Base-by-base conservation (phyloP, 2,797 vertebrate genomes). In the Enteromius viviparus region DNA sequence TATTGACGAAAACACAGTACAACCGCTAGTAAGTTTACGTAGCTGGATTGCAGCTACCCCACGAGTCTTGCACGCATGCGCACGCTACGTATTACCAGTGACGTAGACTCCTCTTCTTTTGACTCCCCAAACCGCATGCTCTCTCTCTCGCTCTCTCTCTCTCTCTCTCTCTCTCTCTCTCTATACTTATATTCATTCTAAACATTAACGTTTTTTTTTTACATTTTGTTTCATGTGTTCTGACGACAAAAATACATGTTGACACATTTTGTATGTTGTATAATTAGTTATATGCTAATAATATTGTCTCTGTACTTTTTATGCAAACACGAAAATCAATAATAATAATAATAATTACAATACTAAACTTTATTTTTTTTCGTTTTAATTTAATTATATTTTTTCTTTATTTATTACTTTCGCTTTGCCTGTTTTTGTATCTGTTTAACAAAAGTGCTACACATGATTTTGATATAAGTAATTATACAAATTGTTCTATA, bases 11-110 rank as follows among this genome's bases (percentile, higher is more conserved):
- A 78, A 29, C 32, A 29, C 34, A 2, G 9, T 53, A 3, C 0
- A 7, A 65, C 1, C 8, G 17, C 14, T 0, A 7, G 26, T 14
- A 23, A 0, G 12, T 21, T 34, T 60, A 34, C 17, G 40, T 69
- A 32, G 51, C 51, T 2, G 12, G 7, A 21, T 14, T 40, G 53
- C 40, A 0, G 17, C 64, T n/a, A 23, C 10, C 6, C 3, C 2
- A 3, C 4, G n/a, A 21, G 21, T 45, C 62, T 8, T 9, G 11
- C 53, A 70, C 84, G 84, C 84, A 71, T 85, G 84, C 74, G 84
- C 74, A 78, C 21, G 42, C 17, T 37, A 60, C 53, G n/a, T 26
- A 19, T 40, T 26, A 45, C 26, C 10, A 29, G 58, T 32, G 40
- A 78, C 23, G 55, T 21, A n/a, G 19, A 21, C 19, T 53, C 32